phyloP scores from a whole-genome alignment of 2,888 invertebrate genomes.

The Drosophila neonasuta region DNA sequence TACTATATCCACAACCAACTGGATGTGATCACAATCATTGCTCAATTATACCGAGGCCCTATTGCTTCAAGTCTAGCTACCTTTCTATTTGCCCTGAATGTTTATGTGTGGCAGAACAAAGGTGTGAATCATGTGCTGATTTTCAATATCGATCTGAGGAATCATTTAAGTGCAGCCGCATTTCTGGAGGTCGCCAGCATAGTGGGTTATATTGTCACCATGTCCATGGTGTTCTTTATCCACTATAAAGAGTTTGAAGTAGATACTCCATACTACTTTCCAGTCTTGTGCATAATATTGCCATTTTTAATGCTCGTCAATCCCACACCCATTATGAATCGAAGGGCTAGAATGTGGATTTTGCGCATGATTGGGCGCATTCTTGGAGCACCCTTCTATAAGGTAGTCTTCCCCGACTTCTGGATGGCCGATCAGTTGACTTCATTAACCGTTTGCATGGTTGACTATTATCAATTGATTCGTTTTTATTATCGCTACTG shows the following conservation, averaged over 20 bases:
- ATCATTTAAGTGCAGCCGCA: constrained; percentile 93
- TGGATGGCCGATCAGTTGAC: constrained; percentile 98
- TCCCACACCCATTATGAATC: constrained; percentile 92
- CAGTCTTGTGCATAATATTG: constrained; percentile 89
- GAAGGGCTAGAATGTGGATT: constrained; percentile 95
- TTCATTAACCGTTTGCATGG: constrained; percentile 91
- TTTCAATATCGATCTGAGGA: constrained; percentile 95
- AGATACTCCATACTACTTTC: constrained; percentile 93
- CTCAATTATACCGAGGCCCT: constrained; percentile 94
- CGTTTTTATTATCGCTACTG: constrained; percentile 89
- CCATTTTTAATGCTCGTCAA: constrained; percentile 91
- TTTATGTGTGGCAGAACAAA: constrained; percentile 96
- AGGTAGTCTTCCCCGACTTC: constrained; percentile 96
- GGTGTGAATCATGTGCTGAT: constrained; percentile 98
- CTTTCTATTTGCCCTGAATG: constrained; percentile 95
- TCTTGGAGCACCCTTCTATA: constrained; percentile 93
- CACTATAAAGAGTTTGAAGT: constrained; percentile 86
- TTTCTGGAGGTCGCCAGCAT: constrained; percentile 94
- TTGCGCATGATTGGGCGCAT: constrained; percentile 89
- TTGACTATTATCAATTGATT: constrained; percentile 95
- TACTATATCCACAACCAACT: neutral
- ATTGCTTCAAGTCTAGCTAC: constrained; percentile 94
- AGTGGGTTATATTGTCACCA: constrained; percentile 94
- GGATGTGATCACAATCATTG: constrained; percentile 84
- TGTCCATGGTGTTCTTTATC: constrained; percentile 87